Percentiles rank a stretch among this genome's conserved stretches.
phyloP scores from a whole-genome alignment of 2,113 vertebrate genomes.

The Pseudopodoces humilis region DNA sequence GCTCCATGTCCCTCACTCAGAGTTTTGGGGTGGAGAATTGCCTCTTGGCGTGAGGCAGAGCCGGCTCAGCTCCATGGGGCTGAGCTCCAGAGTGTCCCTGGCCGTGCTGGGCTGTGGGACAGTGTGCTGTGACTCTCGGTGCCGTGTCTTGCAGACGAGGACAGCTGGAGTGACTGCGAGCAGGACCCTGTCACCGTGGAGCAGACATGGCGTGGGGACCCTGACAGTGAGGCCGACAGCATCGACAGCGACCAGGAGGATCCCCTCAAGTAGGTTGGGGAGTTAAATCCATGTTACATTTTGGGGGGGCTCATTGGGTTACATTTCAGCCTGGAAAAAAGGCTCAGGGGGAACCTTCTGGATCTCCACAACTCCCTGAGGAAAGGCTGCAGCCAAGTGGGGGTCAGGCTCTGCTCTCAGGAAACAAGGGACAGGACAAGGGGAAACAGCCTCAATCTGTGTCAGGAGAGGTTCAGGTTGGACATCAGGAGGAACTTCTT shows the following conservation, averaged over 20 bases:
- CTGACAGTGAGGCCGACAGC: slow-evolving; percentile 96
- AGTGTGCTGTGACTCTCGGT: rapidly evolving
- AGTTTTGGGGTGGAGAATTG: background rate
- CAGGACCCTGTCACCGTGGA: slow-evolving; percentile 88
- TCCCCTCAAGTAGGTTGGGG: slow-evolving; percentile 88
- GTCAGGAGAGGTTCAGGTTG: background rate
- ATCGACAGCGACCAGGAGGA: slow-evolving; percentile 97
- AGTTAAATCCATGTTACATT: background rate
- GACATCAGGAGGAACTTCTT: background rate
- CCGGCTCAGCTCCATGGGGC: rapidly evolving
- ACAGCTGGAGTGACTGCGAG: slow-evolving; percentile 95
- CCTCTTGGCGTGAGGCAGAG: background rate
- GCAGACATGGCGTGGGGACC: slow-evolving; percentile 96
- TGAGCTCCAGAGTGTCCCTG: background rate
- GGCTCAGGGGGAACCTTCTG: background rate
- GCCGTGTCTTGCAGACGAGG: slow-evolving; percentile 82
- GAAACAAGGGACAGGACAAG: background rate
- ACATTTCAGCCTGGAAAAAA: background rate
- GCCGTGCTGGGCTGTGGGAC: background rate
- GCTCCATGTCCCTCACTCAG: rapidly evolving
- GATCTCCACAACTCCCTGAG: background rate
- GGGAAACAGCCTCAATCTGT: rapidly evolving
- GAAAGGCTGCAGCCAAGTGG: background rate
- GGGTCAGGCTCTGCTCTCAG: background rate
- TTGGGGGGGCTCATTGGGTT: too few relatives aligned